Conservation (phyloP, 2,113 vertebrate species). For the Fulica atra region DNA sequence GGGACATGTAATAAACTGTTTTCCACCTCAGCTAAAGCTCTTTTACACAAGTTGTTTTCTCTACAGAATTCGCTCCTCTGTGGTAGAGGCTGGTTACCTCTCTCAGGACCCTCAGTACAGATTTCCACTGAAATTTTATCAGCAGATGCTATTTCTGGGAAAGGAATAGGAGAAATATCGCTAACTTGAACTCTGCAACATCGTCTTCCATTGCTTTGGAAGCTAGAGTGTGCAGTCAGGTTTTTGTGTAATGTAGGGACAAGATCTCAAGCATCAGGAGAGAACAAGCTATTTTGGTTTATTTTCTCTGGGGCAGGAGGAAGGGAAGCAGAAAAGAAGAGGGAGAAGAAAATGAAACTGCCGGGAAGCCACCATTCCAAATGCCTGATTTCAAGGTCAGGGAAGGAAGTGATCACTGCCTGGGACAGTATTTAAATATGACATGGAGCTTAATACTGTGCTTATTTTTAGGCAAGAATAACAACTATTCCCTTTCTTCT, state of each 20-base stretch:
- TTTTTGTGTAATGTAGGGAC: background rate
- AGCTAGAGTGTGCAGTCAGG: background rate
- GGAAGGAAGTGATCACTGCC: background rate
- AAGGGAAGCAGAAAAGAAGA: background rate
- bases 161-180: background rate
- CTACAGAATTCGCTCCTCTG: background rate
- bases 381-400: background rate
- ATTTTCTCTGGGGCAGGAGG: background rate
- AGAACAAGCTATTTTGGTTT: background rate
- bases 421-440: background rate
- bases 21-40: background rate
- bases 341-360: background rate
- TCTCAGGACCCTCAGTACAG: background rate
- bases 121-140: background rate
- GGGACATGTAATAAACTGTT: background rate
- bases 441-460: background rate
- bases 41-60: background rate
- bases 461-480: conserved; percentile 28
- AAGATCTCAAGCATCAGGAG: background rate
- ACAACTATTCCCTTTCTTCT: background rate
- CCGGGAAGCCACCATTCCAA: background rate
- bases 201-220: background rate
- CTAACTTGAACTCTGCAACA: background rate
- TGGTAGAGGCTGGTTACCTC: background rate
- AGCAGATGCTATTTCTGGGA: background rate